phyloP scores from a whole-genome alignment of 2,888 invertebrate genomes.

The Hydrotaea cyrtoneurina region DNA sequence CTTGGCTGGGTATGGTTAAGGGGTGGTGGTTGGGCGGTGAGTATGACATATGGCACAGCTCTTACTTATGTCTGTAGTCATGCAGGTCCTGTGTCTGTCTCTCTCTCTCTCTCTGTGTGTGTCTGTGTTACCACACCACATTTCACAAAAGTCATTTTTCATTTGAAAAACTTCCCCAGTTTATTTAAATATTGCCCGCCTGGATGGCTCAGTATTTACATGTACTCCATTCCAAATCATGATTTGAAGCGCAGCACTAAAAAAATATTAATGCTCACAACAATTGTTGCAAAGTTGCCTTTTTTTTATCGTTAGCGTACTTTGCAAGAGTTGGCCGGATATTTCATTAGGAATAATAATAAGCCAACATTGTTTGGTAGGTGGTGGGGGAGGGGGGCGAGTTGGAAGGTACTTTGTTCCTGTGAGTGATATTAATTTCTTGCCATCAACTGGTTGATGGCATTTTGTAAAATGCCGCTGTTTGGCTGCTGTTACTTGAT shows the following conservation, averaged over 20 bases:
- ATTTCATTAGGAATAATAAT: conserved; percentile 26
- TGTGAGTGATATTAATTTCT: neutral
- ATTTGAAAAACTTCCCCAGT: conserved; percentile 23
- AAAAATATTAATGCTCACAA: conserved; percentile 30
- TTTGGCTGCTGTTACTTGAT: neutral
- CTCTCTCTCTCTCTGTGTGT: neutral
- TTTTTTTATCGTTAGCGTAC: too few relatives aligned
- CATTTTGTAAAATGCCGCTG: conserved; percentile 3
- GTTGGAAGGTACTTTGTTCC: too few relatives aligned
- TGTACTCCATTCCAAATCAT: conserved; percentile 14
- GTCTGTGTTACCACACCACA: conserved; percentile 10
- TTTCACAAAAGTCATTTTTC: conserved; percentile 18
- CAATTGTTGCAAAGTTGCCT: conserved; percentile 20
- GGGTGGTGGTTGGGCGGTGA: neutral
- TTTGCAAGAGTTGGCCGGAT: neutral
- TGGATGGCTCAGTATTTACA: neutral
- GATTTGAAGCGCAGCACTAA: too few relatives aligned
- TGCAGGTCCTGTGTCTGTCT: neutral
- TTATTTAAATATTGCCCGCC: conserved; percentile 27
- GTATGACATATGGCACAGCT: neutral
- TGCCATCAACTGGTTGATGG: conserved; percentile 22
- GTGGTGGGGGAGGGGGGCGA: too few relatives aligned
- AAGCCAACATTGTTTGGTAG: neutral
- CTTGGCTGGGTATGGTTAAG: too few relatives aligned
- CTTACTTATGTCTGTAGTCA: neutral